Percentiles rank a stretch among this genome's conserved stretches.
These are phyloP conservation scores for Poecile montanus DNA, from an alignment of 2,797 vertebrate species.

Conservation along the genomic window DNA sequence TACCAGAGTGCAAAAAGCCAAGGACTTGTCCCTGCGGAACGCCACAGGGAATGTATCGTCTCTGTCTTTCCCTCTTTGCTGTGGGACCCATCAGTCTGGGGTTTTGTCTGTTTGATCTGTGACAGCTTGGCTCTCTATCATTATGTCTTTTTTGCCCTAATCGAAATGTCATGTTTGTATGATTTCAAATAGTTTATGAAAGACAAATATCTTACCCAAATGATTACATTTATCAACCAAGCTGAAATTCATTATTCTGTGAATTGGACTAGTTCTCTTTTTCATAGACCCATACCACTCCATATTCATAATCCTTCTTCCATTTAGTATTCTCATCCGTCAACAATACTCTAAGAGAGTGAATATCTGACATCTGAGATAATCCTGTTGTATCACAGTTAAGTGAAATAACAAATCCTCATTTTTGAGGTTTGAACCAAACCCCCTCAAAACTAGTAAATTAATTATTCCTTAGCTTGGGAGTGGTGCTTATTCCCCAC, in stretches of 20 bases:
- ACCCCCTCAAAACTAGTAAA: neutral
- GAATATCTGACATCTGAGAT: neutral
- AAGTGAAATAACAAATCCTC: conserved; percentile 21
- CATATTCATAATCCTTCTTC: neutral
- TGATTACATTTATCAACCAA: neutral
- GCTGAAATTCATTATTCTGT: conserved; percentile 18
- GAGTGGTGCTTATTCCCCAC: neutral
- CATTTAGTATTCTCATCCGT: neutral
- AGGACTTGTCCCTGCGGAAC: neutral
- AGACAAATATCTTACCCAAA: neutral
- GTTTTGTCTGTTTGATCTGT: neutral
- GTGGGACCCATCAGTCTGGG: neutral
- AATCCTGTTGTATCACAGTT: neutral
- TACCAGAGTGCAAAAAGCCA: neutral
- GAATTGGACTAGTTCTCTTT: conserved; percentile 22
- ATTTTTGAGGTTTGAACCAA: neutral
- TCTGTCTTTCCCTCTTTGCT: neutral
- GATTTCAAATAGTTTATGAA: conserved; percentile 7
- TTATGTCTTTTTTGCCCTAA: neutral
- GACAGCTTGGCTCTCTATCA: neutral
- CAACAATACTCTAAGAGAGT: neutral
- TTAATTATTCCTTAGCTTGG: neutral
- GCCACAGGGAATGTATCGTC: accelerated
- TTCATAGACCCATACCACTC: neutral
- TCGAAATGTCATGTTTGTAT: conserved; percentile 5